Evolutionary conservation across 2,888 invertebrate species (phyloP).

Genomic region (Ormyrus pomaceus): DNA sequence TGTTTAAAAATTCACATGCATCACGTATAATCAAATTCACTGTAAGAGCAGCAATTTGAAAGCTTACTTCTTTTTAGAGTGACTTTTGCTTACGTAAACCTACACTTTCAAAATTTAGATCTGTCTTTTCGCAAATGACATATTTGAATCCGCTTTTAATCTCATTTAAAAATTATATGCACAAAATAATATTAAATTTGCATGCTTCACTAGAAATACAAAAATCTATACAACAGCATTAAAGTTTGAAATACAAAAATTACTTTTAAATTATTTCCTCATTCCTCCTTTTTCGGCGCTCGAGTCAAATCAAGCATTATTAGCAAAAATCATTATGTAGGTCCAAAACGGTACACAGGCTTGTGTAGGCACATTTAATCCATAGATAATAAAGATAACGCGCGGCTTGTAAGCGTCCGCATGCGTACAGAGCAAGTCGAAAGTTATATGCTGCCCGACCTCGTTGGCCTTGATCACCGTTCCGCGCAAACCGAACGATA

Average conservation of each 20-base stretch:
- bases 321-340: no score
- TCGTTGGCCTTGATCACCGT: slow-evolving; percentile 64
- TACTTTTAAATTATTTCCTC: no score
- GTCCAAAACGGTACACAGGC: no score
- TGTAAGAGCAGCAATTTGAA: slow-evolving; percentile 13
- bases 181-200: no score
- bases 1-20: slow-evolving; percentile 45
- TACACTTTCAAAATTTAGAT: not conserved
- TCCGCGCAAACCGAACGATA: slow-evolving; percentile 61
- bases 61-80: not conserved
- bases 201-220: no score
- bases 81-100: slow-evolving; percentile 4
- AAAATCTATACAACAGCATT: no score
- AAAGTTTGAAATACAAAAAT: no score
- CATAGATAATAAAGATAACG: slow-evolving; percentile 44
- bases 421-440: slow-evolving; percentile 22
- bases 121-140: no score
- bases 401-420: not conserved
- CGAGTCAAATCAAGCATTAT: no score
- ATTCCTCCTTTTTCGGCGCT: no score
- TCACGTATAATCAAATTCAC: slow-evolving; percentile 29
- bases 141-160: no score
- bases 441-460: slow-evolving; percentile 55
- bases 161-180: no score
- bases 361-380: not conserved